Conservation (phyloP, 2,113 vertebrate genomes). For the Phyllostomus discolor region DNA sequence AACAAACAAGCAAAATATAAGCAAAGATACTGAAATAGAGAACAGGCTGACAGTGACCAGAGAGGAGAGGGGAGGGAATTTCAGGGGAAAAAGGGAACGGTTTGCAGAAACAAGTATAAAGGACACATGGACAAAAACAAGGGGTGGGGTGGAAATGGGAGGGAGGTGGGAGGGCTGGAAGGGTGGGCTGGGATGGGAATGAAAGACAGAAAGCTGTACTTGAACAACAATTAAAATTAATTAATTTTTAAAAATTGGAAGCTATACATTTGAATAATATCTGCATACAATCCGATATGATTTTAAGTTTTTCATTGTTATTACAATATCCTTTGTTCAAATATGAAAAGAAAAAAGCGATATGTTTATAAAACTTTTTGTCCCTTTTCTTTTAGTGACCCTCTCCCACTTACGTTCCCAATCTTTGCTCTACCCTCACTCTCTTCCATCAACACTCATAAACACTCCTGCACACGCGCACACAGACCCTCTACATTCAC, state of each 20-base stretch:
- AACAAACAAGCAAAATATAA: too few species aligned
- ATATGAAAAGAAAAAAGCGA: neutral
- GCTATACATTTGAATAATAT: neutral
- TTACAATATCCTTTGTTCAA: neutral
- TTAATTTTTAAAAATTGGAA: neutral
- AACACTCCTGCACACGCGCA: neutral
- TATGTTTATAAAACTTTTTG: neutral
- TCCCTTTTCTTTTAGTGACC: neutral
- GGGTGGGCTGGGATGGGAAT: too few species aligned
- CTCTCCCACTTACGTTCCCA: neutral
- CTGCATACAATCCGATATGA: neutral
- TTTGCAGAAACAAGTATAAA: too few species aligned
- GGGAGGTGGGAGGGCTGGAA: too few species aligned
- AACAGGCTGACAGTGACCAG: too few species aligned
- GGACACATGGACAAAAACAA: too few species aligned
- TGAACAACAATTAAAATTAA: too few species aligned
- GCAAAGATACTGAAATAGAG: too few species aligned
- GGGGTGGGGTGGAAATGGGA: too few species aligned
- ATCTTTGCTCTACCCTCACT: neutral
- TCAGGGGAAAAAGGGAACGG: too few species aligned
- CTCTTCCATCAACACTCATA: neutral
- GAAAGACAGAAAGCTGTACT: too few species aligned
- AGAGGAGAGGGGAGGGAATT: too few species aligned
- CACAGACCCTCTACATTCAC: neutral
- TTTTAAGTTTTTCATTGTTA: neutral